Evolutionary conservation across 2,797 vertebrate species (phyloP).

Genomic region (Prionace glauca): DNA sequence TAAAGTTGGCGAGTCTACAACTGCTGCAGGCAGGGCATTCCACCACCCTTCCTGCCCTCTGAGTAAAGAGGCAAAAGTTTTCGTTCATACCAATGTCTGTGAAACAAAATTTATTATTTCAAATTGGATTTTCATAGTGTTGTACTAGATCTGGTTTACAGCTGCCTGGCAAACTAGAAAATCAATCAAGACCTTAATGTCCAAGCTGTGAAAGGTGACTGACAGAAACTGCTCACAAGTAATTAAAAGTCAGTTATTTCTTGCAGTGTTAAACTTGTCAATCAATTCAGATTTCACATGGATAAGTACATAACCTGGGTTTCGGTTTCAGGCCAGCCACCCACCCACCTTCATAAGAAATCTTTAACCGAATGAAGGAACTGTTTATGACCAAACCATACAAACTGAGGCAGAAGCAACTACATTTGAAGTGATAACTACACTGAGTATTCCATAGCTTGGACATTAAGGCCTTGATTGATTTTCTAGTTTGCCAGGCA

Average conservation of each 20-base stretch:
- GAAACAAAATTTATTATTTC: background rate
- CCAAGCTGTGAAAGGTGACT: background rate
- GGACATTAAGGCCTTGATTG: background rate
- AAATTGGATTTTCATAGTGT: background rate
- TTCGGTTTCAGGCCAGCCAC: background rate
- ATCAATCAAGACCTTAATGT: background rate
- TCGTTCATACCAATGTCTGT: background rate
- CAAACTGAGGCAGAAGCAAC: background rate
- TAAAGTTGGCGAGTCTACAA: no score
- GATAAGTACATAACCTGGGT: background rate
- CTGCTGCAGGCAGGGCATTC: no score
- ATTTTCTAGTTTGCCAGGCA: background rate
- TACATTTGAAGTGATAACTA: background rate
- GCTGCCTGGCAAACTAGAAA: no score
- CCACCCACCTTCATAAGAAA: background rate
- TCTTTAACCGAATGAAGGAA: background rate
- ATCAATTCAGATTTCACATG: background rate
- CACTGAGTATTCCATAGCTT: background rate
- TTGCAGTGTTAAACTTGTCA: background rate
- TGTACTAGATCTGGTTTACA: background rate
- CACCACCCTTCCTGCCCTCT: no score
- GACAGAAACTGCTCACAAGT: background rate
- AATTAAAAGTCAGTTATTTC: background rate
- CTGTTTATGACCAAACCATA: background rate
- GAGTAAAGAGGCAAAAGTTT: background rate